These are phyloP conservation scores for Tragelaphus strepsiceros DNA, from an alignment of 2,113 vertebrate species.

Conservation along the genomic window DNA sequence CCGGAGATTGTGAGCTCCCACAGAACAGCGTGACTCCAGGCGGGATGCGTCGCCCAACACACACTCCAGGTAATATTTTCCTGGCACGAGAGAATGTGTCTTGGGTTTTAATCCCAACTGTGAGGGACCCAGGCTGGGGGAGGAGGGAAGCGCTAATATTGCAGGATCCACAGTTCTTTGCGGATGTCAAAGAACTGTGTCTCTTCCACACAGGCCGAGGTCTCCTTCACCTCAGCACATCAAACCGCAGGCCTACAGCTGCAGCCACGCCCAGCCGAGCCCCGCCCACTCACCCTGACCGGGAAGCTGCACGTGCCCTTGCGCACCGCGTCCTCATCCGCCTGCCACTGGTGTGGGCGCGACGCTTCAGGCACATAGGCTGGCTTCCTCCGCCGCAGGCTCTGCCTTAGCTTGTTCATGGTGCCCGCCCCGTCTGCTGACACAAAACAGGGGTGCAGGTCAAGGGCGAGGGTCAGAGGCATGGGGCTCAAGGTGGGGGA, in stretches of 20 bases:
- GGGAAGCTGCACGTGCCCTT: slow-evolving; percentile 93
- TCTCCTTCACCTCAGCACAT: too few species aligned
- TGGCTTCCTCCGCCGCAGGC: slow-evolving; percentile 92
- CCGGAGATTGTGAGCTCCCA: not conserved
- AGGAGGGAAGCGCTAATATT: rapidly evolving
- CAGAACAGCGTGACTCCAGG: not conserved
- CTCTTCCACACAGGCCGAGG: not conserved
- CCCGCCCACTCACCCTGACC: slow-evolving; percentile 83
- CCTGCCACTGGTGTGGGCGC: slow-evolving; percentile 94
- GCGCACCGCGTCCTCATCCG: slow-evolving; percentile 91
- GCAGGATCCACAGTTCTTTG: not conserved
- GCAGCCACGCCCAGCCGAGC: not conserved
- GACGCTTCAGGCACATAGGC: slow-evolving; percentile 92
- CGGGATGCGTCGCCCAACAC: rapidly evolving
- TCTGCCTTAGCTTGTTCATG: slow-evolving; percentile 96
- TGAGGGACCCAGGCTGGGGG: not conserved
- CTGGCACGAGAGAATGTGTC: not conserved
- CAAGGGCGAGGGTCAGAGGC: not conserved
- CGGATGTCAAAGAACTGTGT: rapidly evolving
- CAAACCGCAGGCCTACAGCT: rapidly evolving
- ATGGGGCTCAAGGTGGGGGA: not conserved
- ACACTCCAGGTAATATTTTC: not conserved
- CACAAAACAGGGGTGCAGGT: not conserved
- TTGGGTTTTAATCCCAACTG: not conserved
- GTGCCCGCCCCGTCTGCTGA: slow-evolving; percentile 75